Evolutionary conservation across 2,888 invertebrate genomes (phyloP).

Genomic region (Orthosia gracilis): DNA sequence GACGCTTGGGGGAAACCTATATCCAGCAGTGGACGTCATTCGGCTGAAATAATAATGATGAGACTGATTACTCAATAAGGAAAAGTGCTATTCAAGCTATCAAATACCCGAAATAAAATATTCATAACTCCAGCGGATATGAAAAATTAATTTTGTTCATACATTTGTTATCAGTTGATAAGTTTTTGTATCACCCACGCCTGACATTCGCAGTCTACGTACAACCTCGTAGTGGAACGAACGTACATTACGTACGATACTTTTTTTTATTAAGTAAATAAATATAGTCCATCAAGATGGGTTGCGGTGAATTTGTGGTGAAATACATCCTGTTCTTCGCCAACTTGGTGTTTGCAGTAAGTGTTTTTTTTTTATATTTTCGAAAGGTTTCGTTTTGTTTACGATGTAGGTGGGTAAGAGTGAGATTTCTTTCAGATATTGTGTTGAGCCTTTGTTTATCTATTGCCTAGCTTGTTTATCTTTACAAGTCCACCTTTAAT

Average conservation of each 20-base stretch:
- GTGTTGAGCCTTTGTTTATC: not conserved
- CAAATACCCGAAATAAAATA: constrained; percentile 23
- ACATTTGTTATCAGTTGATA: constrained; percentile 48
- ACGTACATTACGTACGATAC: constrained; percentile 25
- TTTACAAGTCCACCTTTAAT: not conserved
- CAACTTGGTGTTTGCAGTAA: constrained; percentile 94
- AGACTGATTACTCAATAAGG: no score
- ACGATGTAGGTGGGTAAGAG: not conserved
- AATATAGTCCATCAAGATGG: constrained; percentile 85
- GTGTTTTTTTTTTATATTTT: constrained; percentile 75
- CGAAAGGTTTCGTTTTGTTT: not conserved
- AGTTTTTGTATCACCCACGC: constrained; percentile 21
- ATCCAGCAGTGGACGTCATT: no score
- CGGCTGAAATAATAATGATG: no score
- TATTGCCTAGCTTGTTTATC: constrained; percentile 3
- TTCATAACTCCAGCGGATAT: constrained; percentile 13
- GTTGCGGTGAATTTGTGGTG: constrained; percentile 93
- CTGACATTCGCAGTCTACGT: constrained; percentile 24
- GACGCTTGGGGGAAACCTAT: no score
- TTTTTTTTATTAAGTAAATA: constrained; percentile 4
- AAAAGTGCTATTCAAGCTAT: not conserved
- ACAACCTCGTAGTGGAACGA: constrained; percentile 16
- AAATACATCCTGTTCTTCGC: constrained; percentile 95
- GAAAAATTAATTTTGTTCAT: constrained; percentile 31
- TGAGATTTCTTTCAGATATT: not conserved